phyloP scores from a whole-genome alignment of 2,888 invertebrate genomes.

The Perizoma affinitatum region DNA sequence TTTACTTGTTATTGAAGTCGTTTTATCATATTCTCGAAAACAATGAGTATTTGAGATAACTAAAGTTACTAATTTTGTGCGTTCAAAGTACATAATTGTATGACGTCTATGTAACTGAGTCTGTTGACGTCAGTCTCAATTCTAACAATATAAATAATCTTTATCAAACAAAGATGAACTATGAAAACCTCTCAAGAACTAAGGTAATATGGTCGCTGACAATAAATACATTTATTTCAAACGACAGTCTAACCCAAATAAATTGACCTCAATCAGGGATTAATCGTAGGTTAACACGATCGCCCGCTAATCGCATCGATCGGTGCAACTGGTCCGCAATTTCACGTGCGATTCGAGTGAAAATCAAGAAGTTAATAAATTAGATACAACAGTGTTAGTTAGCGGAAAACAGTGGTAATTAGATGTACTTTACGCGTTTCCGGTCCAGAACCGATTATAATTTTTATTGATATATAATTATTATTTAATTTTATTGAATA shows the following conservation, averaged over 20 bases:
- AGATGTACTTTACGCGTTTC: too few relatives aligned
- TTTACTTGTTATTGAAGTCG: too few relatives aligned
- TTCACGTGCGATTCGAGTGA: constrained; percentile 7
- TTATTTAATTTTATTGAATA: too few relatives aligned
- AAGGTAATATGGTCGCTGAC: too few relatives aligned
- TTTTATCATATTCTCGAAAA: neutral
- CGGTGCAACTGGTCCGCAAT: constrained; percentile 23
- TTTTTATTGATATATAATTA: too few relatives aligned
- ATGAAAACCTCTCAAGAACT: constrained; percentile 1
- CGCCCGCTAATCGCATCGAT: constrained; percentile 21
- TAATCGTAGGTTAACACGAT: constrained; percentile 17
- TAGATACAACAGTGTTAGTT: neutral
- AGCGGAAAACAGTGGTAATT: too few relatives aligned
- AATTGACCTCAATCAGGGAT: constrained; percentile 11
- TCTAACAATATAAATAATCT: constrained; percentile 42
- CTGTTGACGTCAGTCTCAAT: constrained; percentile 39
- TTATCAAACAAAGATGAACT: constrained; percentile 15
- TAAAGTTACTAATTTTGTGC: neutral
- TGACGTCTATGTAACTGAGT: constrained; percentile 28
- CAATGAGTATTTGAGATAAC: neutral
- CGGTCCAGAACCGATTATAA: too few relatives aligned
- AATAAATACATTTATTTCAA: too few relatives aligned
- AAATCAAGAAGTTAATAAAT: neutral
- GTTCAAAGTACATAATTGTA: constrained; percentile 28
- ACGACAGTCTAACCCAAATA: neutral